Percentiles rank a stretch among this genome's conserved stretches.
Conservation (phyloP, 2,888 invertebrate genomes). For the Erynnis tages region DNA sequence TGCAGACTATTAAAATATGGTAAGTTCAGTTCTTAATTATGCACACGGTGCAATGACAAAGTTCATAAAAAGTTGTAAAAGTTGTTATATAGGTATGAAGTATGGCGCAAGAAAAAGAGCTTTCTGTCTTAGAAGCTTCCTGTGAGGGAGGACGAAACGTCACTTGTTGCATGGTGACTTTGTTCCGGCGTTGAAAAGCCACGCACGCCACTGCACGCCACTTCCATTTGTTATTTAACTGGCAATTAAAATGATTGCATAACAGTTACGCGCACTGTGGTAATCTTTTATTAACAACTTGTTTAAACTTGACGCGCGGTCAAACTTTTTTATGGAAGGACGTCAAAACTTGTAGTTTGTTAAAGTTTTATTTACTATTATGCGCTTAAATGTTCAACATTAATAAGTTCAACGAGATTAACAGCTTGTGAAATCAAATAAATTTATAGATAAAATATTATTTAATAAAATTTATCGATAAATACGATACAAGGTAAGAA, state of each 20-base stretch:
- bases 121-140: constrained; percentile 51
- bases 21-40: not conserved
- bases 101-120: constrained; percentile 42
- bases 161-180: constrained; percentile 78
- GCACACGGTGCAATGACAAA: not conserved
- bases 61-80: not conserved
- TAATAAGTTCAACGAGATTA: too few species aligned
- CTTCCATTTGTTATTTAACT: constrained; percentile 52
- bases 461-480: too few species aligned
- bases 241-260: constrained; percentile 53
- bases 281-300: constrained; percentile 24
- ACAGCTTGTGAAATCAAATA: too few species aligned
- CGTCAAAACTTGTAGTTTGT: not conserved
- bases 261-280: constrained; percentile 19
- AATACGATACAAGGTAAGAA: too few species aligned
- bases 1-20: constrained; percentile 37
- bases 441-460: too few species aligned
- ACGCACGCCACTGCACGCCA: constrained; percentile 71
- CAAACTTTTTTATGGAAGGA: not conserved
- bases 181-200: constrained; percentile 68
- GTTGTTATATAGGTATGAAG: constrained; percentile 28
- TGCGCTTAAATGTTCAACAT: too few species aligned
- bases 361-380: not conserved
- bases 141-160: constrained; percentile 50
- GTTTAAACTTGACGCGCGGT: constrained; percentile 7